Evolutionary conservation across 2,888 invertebrate species (phyloP).

Genomic region (Drosophila mettleri): DNA sequence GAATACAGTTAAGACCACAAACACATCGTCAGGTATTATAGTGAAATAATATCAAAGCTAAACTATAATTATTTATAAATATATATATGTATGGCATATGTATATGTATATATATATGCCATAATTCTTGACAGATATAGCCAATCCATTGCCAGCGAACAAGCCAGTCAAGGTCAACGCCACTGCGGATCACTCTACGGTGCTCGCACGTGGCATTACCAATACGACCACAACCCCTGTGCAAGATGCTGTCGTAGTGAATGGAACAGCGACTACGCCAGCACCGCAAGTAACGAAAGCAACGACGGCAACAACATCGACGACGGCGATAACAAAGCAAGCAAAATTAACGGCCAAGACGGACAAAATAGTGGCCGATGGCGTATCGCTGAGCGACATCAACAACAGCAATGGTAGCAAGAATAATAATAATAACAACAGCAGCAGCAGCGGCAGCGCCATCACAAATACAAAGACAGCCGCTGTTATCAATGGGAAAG

Average conservation of each 20-base stretch:
- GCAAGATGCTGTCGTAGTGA: background rate
- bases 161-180: constrained; percentile 9
- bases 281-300: constrained; percentile 3
- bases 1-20: background rate
- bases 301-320: background rate
- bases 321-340: constrained; percentile 19
- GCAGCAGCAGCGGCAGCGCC: background rate
- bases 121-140: constrained; percentile 6
- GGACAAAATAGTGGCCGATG: constrained; percentile 28
- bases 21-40: constrained; percentile 12
- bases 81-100: background rate
- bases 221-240: constrained; percentile 30
- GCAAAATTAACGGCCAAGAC: constrained; percentile 20
- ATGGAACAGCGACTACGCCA: constrained; percentile 1
- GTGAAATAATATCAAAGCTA: background rate
- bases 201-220: constrained; percentile 36
- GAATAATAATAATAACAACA: background rate
- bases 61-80: background rate
- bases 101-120: background rate
- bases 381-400: constrained; percentile 17
- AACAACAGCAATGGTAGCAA: constrained; percentile 2
- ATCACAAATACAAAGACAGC: background rate
- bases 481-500: constrained; percentile 6
- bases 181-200: constrained; percentile 9
- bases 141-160: constrained; percentile 1